Percentiles rank a stretch among this genome's conserved stretches.
phyloP scores from a whole-genome alignment of 1,140 invertebrate genomes.

The Sinonovacula constricta region DNA sequence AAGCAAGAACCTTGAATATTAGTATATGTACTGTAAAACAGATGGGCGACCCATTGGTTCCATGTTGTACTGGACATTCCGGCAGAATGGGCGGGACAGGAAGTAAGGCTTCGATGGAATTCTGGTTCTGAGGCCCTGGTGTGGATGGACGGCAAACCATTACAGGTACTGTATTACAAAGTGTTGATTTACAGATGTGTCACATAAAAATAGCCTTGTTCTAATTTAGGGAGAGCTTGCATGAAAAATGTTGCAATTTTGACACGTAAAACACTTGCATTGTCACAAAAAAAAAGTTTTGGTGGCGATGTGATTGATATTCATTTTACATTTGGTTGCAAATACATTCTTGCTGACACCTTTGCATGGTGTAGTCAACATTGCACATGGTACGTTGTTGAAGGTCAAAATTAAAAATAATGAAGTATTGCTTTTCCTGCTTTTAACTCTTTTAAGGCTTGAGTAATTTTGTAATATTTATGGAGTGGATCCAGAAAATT shows the following conservation, averaged over 20 bases:
- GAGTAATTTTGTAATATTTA: too few relatives aligned
- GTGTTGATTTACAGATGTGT: neutral
- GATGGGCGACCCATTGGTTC: conserved; percentile 81
- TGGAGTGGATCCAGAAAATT: too few relatives aligned
- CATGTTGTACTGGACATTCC: conserved; percentile 70
- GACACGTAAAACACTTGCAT: neutral
- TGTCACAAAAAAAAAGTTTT: too few relatives aligned
- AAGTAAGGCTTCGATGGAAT: conserved; percentile 75
- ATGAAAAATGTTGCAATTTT: neutral
- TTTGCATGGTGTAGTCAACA: too few relatives aligned
- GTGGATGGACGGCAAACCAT: conserved; percentile 70
- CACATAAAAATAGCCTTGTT: neutral
- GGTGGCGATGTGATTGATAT: neutral
- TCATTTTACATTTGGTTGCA: too few relatives aligned
- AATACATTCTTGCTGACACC: too few relatives aligned
- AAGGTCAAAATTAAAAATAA: too few relatives aligned
- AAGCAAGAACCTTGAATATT: too few relatives aligned
- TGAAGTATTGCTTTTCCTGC: too few relatives aligned
- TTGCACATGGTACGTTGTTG: too few relatives aligned
- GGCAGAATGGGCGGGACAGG: conserved; percentile 59
- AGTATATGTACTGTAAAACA: too few relatives aligned
- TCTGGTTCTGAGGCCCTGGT: conserved; percentile 73
- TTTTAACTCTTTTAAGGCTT: too few relatives aligned
- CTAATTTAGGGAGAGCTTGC: neutral
- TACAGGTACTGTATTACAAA: conserved; percentile 70